Base-by-base conservation (phyloP, 2,797 vertebrate genomes). In the Dromococcyx pavoninus region DNA sequence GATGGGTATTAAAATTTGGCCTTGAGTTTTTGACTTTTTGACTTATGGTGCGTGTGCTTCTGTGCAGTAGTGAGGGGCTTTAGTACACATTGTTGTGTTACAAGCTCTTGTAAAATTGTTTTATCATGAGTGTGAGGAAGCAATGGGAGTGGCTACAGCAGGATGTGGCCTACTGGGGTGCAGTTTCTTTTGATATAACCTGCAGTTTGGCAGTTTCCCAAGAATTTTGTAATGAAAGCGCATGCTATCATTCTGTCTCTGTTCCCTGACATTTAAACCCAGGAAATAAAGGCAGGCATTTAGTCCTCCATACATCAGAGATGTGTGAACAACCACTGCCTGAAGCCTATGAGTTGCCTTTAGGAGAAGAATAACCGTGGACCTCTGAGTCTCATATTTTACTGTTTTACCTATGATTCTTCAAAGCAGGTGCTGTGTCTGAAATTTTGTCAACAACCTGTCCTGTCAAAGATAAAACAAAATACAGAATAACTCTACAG, bases 261-360 rank as follows among this genome's bases (percentile, higher is more conserved):
- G 44, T 89, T 94, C 54, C 69, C n/a, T 67, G 82, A 39, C 54
- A 65, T 77, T 93, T 80, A 96, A 91, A 58, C 79, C 54, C 33
- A 37, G 70, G 82, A 92, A 83, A 89, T 89, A 95, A 92, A 95
- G 87, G 51, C 75, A 88, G 56, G 24, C 41, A 57, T 96, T 89
- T 89, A 80, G 69, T 91, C 30, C 75, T 92, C 44, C 32, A 0
- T 74, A 17, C 87, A 92, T 92, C 69, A 89, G 72, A 95, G 92
- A 7, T 35, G 46, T 57, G 5, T 25, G 83, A 93, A 8, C 82
- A 46, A 74, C 41, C 53, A 19, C 44, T 91, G 50, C 87, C 39
- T 86, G 76, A 84, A 35, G 57, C 71, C 61, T 66, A 4, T 19
- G 57, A 88, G 58, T 83, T 95, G 69, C 65, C 50, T 93, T 88